Evolutionary conservation across 2,888 invertebrate species (phyloP).

Genomic region (Automeris io): DNA sequence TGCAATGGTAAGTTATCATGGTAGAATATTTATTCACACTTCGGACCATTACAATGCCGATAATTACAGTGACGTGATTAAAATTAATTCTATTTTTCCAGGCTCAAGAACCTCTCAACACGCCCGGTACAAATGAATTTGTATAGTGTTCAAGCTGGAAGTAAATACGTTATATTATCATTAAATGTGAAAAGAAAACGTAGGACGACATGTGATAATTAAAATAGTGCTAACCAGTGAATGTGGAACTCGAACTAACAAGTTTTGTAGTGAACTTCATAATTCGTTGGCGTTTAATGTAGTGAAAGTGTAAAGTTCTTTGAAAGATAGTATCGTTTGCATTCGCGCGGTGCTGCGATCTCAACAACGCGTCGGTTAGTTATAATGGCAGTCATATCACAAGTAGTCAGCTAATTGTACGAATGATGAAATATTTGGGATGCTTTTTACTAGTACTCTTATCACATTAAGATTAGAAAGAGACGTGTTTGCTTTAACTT

Average conservation of each 20-base stretch:
- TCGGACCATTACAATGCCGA: too few relatives aligned
- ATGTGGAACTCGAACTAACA: conserved; percentile 51
- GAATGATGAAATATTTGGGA: conserved; percentile 33
- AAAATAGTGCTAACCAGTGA: conserved; percentile 67
- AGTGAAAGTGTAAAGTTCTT: conserved; percentile 46
- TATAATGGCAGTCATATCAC: conserved; percentile 26
- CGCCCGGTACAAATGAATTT: conserved; percentile 87
- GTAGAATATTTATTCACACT: too few relatives aligned
- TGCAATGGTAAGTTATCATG: conserved; percentile 59
- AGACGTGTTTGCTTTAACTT: conserved; percentile 44
- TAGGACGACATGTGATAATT: conserved; percentile 72
- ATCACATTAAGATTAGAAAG: conserved; percentile 46
- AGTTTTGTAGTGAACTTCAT: conserved; percentile 52
- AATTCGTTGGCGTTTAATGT: conserved; percentile 53
- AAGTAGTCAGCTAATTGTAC: conserved; percentile 22
- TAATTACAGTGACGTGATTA: too few relatives aligned
- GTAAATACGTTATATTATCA: conserved; percentile 68
- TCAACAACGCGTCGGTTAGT: conserved; percentile 40
- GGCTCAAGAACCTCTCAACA: conserved; percentile 90
- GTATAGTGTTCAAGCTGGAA: conserved; percentile 78
- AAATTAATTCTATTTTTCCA: conserved; percentile 53
- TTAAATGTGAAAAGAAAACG: conserved; percentile 72
- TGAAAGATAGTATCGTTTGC: conserved; percentile 54
- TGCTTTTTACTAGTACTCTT: conserved; percentile 44
- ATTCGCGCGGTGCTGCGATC: conserved; percentile 48